Evolutionary conservation across 1,140 invertebrate genomes (phyloP), one percentile per base, ranked within the genome.

Genomic region (Idris sp.): DNA sequence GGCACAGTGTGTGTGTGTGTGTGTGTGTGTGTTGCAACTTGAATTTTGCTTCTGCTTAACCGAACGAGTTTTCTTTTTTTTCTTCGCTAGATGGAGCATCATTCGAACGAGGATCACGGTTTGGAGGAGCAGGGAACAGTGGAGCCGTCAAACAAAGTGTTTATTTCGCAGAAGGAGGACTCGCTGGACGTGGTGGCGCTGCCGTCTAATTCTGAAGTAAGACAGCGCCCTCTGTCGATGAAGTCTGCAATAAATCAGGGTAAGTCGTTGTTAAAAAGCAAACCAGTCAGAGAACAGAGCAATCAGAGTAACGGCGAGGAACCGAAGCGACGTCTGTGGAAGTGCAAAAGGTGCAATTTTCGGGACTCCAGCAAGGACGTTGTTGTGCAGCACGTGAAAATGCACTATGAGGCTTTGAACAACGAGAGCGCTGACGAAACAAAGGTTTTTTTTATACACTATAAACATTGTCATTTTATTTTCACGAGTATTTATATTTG

Each of bases 291-390:
- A 18, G 38, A 59, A 28, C 53, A 4, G 40, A 35, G 11, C 18
- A 71, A 14, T 56, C 56, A 71, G 13, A 62, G 22, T n/a, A 61
- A 64, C 14, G 44, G 31, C 38, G 83, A 85, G 2, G 83, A 88
- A 7, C 84, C 76, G 7, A 91, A 91, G 84, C 89, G 90, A 56
- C 92, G 90, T 9, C 84, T 92, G 36, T 93, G 92, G 89, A 94
- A 94, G 81, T 96, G 94, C 81, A 95, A 95, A 86, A 93, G 94
- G 79, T 96, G 94, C 78, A 92, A 92, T 80, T 95, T 93, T 82
- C 93, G 92, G 62, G 90, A 93, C 81, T 86, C 89, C 1, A 91
- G 90, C 64, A 90, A 91, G 13, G 90, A 92, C 14, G 88, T 90
- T 0, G 90, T 93, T 1, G 84, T 93, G 25, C 86, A 88, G 9